Percentiles rank a stretch among this genome's conserved stretches.
Evolutionary conservation across 2,797 vertebrate species (phyloP).

Genomic region (Falco novaeseelandiae): DNA sequence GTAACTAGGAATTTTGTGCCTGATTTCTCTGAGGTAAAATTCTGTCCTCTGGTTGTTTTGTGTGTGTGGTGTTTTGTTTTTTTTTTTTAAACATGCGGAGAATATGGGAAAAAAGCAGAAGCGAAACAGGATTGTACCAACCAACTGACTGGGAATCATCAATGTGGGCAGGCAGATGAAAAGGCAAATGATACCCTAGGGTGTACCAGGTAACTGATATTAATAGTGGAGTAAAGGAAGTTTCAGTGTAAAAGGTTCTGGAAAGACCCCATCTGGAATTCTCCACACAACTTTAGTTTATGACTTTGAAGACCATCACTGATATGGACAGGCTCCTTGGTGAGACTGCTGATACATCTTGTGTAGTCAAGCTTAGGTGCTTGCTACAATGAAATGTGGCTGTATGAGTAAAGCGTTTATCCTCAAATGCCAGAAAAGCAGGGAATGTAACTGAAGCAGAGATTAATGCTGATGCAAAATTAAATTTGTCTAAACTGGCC

Average conservation of each 20-base stretch:
- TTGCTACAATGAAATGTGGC: background rate
- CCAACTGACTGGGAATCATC: background rate
- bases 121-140: background rate
- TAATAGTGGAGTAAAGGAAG: background rate
- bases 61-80: too few relatives aligned
- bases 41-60: background rate
- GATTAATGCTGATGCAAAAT: background rate
- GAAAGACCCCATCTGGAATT: background rate
- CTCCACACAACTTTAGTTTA: background rate
- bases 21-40: background rate
- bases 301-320: background rate
- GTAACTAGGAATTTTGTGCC: background rate
- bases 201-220: background rate
- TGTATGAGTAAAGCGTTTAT: background rate
- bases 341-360: background rate
- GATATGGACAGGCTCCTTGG: background rate
- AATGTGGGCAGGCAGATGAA: background rate
- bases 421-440: background rate
- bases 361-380: background rate
- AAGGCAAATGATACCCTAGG: background rate
- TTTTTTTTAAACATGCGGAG: background rate
- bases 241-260: background rate
- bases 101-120: background rate
- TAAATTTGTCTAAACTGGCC: conserved; percentile 52
- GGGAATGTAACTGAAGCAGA: background rate